Evolutionary conservation across 2,888 invertebrate species (phyloP), one percentile per base, ranked within the genome.

Genomic region (Lumbricus terrestris): DNA sequence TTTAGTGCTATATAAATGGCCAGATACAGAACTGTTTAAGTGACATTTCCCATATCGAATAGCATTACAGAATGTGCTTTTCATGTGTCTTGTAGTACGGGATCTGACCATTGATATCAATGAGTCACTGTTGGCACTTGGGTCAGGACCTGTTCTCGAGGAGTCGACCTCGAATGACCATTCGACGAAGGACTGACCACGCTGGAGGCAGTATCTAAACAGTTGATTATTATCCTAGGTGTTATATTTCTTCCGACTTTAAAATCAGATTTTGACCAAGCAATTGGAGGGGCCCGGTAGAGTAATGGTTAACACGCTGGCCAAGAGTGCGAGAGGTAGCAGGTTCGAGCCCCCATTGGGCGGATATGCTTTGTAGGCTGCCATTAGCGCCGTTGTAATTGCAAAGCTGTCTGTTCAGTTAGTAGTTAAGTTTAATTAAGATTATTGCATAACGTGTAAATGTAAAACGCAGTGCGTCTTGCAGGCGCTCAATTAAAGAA

Each of bases 71-170:
- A n/a, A 13, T 69, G 18, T 69, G 69, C n/a, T 69, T 29, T 11
- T 69, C 23, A 6, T 54, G 69, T 35, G 35, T 88, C 42, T 38
- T 89, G 47, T 37, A 89, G 89, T 89, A 15, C 89, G 89, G 20
- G 69, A 89, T 47, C 69, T 89, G 15, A 69, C 89, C n/a, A 82
- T 89, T 18, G 37, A 82, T 89, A 89, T 89, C 37, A 89, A 89
- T 37, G 89, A 89, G 69, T 47, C 89, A n/a, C 89, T 89, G 34
- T 35, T 69, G 33, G 4, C 69, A 16, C n/a, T 89, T 38, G 89
- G 69, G 29, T 89, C 89, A 4, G 89, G 89, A 33, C 89, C 89
- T 33, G 89, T 89, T 18, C 89, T 54, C 23, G 89, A 89, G 35
- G 89, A 89, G 42, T 89, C 89, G n/a, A 34, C 89, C 34, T 29